A percentile compares a stretch with the other conserved stretches of the same genome.
These are phyloP conservation scores for Escarpia spicata DNA, from an alignment of 2,888 invertebrate genomes.

Conservation along the genomic window DNA sequence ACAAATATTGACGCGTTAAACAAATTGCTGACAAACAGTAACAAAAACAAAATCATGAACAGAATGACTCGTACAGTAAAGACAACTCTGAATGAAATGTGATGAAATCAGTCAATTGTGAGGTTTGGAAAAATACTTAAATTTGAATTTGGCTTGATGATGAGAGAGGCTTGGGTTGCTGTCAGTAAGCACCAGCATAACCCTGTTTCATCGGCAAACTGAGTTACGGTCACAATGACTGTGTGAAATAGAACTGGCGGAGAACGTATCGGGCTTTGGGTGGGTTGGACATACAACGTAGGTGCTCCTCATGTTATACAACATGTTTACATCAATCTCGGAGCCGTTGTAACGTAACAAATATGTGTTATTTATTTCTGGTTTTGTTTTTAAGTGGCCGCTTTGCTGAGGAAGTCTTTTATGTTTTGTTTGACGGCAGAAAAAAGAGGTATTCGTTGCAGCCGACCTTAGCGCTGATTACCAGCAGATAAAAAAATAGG, in stretches of 20 bases:
- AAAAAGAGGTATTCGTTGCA: not conserved
- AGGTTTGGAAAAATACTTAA: not conserved
- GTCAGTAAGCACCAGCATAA: not conserved
- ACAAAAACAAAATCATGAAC: not conserved
- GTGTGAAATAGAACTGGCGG: not conserved
- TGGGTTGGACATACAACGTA: not conserved
- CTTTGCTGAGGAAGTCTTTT: not conserved
- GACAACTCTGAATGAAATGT: not conserved
- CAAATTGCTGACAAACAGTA: not conserved
- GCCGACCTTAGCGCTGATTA: not conserved
- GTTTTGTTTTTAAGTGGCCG: not conserved
- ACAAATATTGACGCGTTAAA: not conserved
- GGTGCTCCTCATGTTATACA: not conserved
- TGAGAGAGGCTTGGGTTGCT: not conserved
- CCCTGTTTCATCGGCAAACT: not conserved
- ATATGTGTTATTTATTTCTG: not conserved
- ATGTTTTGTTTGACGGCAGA: not conserved
- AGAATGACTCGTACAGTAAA: not conserved
- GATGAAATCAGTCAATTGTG: not conserved
- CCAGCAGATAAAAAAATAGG: not conserved
- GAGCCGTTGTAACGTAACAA: not conserved
- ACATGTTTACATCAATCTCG: not conserved
- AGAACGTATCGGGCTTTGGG: not conserved
- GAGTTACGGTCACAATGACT: not conserved
- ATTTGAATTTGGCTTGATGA: not conserved